These are phyloP conservation scores for Meleagris gallopavo DNA, from an alignment of 2,113 vertebrate species.

Conservation along the genomic window DNA sequence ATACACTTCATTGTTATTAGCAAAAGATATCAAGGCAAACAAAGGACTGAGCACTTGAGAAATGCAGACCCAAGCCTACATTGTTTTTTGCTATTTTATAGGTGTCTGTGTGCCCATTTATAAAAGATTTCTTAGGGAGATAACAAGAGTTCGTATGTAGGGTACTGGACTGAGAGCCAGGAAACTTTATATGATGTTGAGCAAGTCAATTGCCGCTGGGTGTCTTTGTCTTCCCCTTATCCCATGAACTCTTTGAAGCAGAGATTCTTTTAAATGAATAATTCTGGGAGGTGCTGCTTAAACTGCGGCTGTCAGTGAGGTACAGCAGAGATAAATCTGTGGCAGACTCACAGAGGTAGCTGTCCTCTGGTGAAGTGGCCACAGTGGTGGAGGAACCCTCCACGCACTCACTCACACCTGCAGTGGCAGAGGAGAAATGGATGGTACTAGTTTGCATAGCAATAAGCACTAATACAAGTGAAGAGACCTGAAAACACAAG, in stretches of 20 bases:
- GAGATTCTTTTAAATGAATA: background rate
- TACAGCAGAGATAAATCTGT: background rate
- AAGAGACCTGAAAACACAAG: background rate
- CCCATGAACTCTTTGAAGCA: background rate
- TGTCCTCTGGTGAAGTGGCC: background rate
- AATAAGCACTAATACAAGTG: background rate
- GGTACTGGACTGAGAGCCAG: background rate
- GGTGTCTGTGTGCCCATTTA: background rate
- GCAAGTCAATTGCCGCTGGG: background rate
- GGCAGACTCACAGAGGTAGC: background rate
- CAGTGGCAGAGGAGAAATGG: fast-evolving
- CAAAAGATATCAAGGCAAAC: background rate
- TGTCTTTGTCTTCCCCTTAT: background rate
- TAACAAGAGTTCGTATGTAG: background rate
- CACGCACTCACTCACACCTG: background rate
- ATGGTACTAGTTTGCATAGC: background rate
- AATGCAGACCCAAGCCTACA: background rate
- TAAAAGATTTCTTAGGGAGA: background rate
- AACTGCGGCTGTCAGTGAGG: background rate
- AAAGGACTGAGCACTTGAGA: background rate
- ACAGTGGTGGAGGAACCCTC: background rate
- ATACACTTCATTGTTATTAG: background rate
- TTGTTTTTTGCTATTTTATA: background rate
- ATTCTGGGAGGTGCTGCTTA: background rate
- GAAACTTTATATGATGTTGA: background rate